These are phyloP conservation scores for Macrosteles quadrilineatus DNA, from an alignment of 1,140 invertebrate genomes.

Conservation along the genomic window DNA sequence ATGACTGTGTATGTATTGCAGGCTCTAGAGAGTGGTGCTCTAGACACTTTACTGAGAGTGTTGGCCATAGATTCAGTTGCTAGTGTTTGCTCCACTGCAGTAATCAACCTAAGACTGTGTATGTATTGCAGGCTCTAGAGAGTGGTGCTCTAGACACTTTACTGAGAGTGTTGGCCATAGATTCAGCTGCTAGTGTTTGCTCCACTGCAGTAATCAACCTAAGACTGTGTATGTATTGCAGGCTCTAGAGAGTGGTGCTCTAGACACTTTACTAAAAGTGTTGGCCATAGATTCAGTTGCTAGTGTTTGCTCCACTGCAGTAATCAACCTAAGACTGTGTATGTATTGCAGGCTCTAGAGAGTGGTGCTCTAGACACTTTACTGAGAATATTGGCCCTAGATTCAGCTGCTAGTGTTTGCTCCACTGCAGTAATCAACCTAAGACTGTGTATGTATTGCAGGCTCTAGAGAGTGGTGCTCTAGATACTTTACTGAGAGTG, in stretches of 20 bases:
- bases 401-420: conserved; percentile 53
- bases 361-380: conserved; percentile 60
- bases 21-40: too few species aligned
- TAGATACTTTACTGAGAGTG: conserved; percentile 61
- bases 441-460: conserved; percentile 55
- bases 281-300: too few species aligned
- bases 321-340: too few species aligned
- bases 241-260: too few species aligned
- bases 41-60: too few species aligned
- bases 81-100: too few species aligned
- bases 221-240: too few species aligned
- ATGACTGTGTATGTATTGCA: too few species aligned
- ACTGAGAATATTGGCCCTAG: conserved; percentile 59
- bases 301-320: too few species aligned
- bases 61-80: too few species aligned
- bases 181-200: conserved; percentile 53
- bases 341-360: conserved; percentile 58
- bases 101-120: too few species aligned
- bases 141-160: conserved; percentile 60
- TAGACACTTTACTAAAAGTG: too few species aligned
- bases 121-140: conserved; percentile 58
- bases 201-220: conserved; percentile 64
- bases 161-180: conserved; percentile 59
- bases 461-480: conserved; percentile 62
- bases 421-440: conserved; percentile 64